A percentile compares a stretch with the other conserved stretches of the same genome.
phyloP scores from a whole-genome alignment of 2,888 invertebrate species.

The Noctua comes region DNA sequence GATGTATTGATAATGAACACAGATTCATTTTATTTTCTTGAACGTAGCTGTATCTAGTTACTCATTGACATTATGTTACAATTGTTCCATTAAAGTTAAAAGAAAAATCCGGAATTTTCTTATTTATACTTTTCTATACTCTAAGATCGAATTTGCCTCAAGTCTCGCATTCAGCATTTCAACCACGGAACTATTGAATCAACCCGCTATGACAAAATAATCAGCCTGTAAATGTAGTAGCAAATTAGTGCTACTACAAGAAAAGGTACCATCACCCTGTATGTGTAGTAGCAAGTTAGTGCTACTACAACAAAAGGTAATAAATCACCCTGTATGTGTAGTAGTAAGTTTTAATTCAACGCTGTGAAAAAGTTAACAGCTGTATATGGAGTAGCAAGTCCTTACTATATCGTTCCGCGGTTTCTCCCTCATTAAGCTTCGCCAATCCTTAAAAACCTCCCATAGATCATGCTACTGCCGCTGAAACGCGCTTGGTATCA shows the following conservation, averaged over 20 bases:
- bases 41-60: background rate
- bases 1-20: background rate
- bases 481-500: constrained; percentile 69
- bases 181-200: background rate
- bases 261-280: background rate
- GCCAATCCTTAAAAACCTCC: constrained; percentile 48
- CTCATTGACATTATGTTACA: background rate
- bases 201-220: background rate
- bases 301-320: background rate
- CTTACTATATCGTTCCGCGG: background rate
- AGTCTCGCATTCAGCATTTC: background rate
- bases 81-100: background rate
- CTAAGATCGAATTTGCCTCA: background rate
- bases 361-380: background rate
- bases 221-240: background rate
- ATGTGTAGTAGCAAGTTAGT: background rate
- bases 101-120: background rate
- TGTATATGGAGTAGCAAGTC: background rate
- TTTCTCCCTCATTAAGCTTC: constrained; percentile 43
- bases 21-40: background rate
- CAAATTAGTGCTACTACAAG: background rate
- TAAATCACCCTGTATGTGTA: background rate
- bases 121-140: background rate
- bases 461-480: constrained; percentile 62
- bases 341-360: background rate